Base-by-base conservation (phyloP, 2,888 invertebrate genomes). In the Lepidochitona cinerea region DNA sequence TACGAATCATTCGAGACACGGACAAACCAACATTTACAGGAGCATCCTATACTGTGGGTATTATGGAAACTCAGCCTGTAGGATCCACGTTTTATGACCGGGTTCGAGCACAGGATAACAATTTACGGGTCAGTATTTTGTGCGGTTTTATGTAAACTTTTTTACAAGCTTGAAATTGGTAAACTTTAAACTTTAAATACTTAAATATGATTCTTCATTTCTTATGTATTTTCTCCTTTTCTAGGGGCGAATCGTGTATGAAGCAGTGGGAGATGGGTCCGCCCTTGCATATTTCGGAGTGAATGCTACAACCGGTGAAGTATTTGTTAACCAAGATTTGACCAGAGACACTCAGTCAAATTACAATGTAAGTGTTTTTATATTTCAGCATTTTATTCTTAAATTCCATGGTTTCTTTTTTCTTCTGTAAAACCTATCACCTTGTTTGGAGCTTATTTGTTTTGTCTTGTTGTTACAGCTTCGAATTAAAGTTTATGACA, bases 401-500 rank as follows among this genome's bases (percentile, higher is more conserved):
- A n/a, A n/a, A n/a, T n/a, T n/a, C n/a, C n/a, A n/a, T n/a, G n/a
- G n/a, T n/a, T n/a, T n/a, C n/a, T n/a, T n/a, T n/a, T n/a, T n/a
- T n/a, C n/a, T n/a, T n/a, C n/a, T n/a, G n/a, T n/a, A n/a, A n/a
- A n/a, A n/a, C n/a, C n/a, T n/a, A n/a, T n/a, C n/a, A n/a, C n/a
- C n/a, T n/a, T n/a, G n/a, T n/a, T n/a, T n/a, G n/a, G n/a, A n/a
- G n/a, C n/a, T n/a, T n/a, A n/a, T n/a, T n/a, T n/a, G n/a, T n/a
- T n/a, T n/a, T n/a, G n/a, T n/a, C n/a, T n/a, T n/a, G n/a, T n/a
- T n/a, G 49, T 75, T 80, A 32, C 76, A 85, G 85, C 78, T 85
- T 69, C 67, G 72, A 36, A 82, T 88, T 6, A 75, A 77, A 23
- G 86, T 86, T 6, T 88, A 82, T 76, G 87, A 89, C 73, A 82